Evolutionary conservation across 2,113 vertebrate genomes (phyloP).

Genomic region (Coracopsis vasa): DNA sequence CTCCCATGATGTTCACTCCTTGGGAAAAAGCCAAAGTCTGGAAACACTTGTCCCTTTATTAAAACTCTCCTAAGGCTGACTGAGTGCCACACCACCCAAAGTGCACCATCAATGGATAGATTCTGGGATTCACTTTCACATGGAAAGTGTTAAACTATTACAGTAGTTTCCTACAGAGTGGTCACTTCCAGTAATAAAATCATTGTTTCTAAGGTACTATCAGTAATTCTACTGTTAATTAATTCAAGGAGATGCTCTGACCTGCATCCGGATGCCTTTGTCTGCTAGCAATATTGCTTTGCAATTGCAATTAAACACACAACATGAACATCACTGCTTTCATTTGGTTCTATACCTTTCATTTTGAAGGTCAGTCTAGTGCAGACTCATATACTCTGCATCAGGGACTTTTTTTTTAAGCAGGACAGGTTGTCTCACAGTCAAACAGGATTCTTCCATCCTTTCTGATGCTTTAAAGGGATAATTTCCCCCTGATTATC

Average conservation of each 20-base stretch:
- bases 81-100: not conserved
- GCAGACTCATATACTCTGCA: not conserved
- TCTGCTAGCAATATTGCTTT: not conserved
- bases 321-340: not conserved
- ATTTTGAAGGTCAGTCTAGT: not conserved
- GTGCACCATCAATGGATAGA: not conserved
- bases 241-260: not conserved
- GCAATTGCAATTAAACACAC: not conserved
- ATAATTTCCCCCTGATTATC: not conserved
- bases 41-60: not conserved
- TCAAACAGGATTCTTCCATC: not conserved
- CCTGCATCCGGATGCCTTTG: not conserved
- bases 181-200: not conserved
- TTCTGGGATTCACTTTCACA: accelerated
- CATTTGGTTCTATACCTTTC: not conserved
- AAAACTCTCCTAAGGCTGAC: not conserved
- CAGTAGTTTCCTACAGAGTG: not conserved
- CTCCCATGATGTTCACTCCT: not conserved
- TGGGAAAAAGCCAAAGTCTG: not conserved
- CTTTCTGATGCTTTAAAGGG: not conserved
- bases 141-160: not conserved
- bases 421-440: not conserved
- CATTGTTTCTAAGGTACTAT: not conserved
- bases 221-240: not conserved
- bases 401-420: not conserved